Conservation (phyloP, 2,797 vertebrate genomes). For the Gymnopithys bicolor region DNA sequence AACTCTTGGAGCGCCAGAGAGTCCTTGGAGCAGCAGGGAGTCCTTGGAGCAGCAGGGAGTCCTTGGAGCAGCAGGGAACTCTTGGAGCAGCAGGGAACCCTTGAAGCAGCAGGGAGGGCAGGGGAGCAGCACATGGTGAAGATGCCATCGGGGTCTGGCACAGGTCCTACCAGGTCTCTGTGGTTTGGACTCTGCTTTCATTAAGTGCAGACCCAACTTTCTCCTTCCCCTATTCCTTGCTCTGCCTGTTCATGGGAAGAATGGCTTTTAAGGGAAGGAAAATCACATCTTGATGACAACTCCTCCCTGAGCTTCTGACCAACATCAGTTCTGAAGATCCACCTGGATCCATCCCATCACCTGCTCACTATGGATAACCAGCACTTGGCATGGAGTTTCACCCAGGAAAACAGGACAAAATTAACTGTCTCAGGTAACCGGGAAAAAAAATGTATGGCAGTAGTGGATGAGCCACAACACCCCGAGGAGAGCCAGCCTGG, state of each 20-base stretch:
- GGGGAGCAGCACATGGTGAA: accelerated
- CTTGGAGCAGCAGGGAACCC: not conserved
- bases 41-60: too few relatives aligned
- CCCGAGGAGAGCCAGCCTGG: not conserved
- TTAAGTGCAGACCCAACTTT: not conserved
- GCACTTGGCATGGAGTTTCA: not conserved
- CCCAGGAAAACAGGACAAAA: not conserved
- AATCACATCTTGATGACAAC: accelerated
- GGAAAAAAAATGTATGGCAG: not conserved
- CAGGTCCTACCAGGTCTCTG: not conserved
- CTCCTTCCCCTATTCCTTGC: not conserved
- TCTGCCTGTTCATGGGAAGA: not conserved
- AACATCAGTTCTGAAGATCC: not conserved
- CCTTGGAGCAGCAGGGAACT: too few relatives aligned
- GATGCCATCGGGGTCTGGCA: not conserved
- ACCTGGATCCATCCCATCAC: not conserved
- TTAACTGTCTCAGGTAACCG: not conserved
- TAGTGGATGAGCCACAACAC: not conserved
- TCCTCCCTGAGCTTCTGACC: not conserved
- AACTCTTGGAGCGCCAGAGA: too few relatives aligned
- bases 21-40: not conserved
- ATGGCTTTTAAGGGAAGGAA: not conserved
- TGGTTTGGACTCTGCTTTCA: not conserved
- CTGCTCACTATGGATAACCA: not conserved
- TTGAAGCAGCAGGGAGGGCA: not conserved